Evolutionary conservation across 2,888 invertebrate genomes (phyloP), one percentile per base, ranked within the genome.

Genomic region (Stenodera caucasica): DNA sequence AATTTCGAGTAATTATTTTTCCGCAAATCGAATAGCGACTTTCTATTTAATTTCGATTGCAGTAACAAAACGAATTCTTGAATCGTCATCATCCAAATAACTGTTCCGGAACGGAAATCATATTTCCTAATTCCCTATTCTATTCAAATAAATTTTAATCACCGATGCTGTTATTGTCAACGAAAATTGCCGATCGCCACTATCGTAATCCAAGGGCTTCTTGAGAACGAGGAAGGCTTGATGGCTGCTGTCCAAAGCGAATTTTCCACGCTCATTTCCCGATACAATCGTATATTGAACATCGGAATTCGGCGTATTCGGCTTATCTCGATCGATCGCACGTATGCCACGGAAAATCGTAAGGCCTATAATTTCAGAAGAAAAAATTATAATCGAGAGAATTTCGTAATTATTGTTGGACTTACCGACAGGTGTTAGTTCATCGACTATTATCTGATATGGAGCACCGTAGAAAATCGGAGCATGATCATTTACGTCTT

Each of bases 261-360:
- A 94, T 74, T 89, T 89, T 1, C 89, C 90, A n/a, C 84, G 83
- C 51, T 85, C 84, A 73, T 91, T 89, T 3, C 90, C 90, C 21
- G 85, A 84, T 11, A 85, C 83, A 75, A 94, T 89, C 70, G 88
- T 88, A 80, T 92, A 92, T 74, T 92, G 90, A 23, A 94, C 86
- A 70, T 93, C 92, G 0, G 93, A 93, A 81, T 94, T 94, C 0
- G 91, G 92, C 0, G 91, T 94, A 80, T 93, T 92, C 0, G 93
- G 93, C 77, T 92, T 92, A 78, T 94, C 94, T 5, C 89, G 85
- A 80, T 94, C 94, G 51, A 88, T 85, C 0, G 94, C 93, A 54
- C 86, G 86, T 66, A 94, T 91, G 12, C 90, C 90, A 67, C 90
- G 87, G 79, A 91, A 94, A 67, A 94, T 86, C 26, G 91, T 92